A percentile compares a stretch with the other conserved stretches of the same genome.
Evolutionary conservation across 2,888 invertebrate genomes (phyloP).

Genomic region (Bembecia ichneumoniformis): DNA sequence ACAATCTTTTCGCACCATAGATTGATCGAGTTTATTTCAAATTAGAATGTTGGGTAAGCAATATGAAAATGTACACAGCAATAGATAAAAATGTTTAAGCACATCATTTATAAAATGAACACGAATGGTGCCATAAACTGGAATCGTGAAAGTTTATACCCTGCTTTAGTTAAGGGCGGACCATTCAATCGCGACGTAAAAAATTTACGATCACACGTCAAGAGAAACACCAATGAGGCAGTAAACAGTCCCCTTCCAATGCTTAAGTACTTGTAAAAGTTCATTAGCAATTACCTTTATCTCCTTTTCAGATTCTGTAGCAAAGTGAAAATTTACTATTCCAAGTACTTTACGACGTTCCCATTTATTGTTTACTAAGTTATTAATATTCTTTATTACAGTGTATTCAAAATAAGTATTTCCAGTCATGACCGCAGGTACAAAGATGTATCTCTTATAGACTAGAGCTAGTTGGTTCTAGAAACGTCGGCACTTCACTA

Average conservation of each 20-base stretch:
- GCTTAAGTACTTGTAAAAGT: slow-evolving; percentile 58
- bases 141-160: slow-evolving; percentile 68
- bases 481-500: too few species aligned
- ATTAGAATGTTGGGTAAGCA: too few species aligned
- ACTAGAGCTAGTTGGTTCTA: too few species aligned
- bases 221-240: slow-evolving; percentile 68
- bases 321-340: background rate
- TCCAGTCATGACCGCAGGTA: too few species aligned
- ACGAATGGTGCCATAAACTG: slow-evolving; percentile 60
- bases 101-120: slow-evolving; percentile 68
- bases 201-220: slow-evolving; percentile 68
- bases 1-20: too few species aligned
- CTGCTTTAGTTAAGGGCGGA: slow-evolving; percentile 67
- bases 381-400: background rate
- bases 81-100: slow-evolving; percentile 34
- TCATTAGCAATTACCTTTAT: slow-evolving; percentile 59
- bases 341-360: background rate
- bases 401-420: too few species aligned
- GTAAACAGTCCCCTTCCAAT: slow-evolving; percentile 60
- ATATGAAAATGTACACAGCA: slow-evolving; percentile 13
- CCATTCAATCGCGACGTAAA: slow-evolving; percentile 68
- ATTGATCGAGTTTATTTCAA: too few species aligned
- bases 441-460: too few species aligned
- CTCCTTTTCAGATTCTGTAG: slow-evolving; percentile 25
- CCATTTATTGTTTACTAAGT: background rate